Evolutionary conservation across 2,113 vertebrate genomes (phyloP).

Genomic region (human): DNA sequence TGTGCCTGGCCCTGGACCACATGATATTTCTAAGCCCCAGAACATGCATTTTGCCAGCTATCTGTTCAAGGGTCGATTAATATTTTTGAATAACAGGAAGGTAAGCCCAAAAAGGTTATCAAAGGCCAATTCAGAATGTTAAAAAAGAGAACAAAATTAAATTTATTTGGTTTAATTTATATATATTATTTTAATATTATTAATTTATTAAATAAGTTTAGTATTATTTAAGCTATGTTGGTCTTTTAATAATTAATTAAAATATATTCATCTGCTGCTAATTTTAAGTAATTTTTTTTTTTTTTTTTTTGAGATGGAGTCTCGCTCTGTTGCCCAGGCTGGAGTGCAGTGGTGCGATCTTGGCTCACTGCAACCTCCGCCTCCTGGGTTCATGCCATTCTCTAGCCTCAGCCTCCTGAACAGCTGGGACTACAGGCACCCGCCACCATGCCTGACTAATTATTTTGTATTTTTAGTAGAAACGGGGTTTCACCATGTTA

Average conservation of each 20-base stretch:
- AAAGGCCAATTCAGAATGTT: not conserved
- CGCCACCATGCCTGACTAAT: too few relatives aligned
- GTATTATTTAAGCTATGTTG: not conserved
- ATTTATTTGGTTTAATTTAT: conserved; percentile 28
- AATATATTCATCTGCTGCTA: conserved; percentile 6
- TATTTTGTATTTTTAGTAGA: too few relatives aligned
- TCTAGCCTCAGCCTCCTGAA: too few relatives aligned
- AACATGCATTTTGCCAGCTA: not conserved
- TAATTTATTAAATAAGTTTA: not conserved
- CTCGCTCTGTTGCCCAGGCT: too few relatives aligned
- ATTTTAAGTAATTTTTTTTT: conserved; percentile 28
- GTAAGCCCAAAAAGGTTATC: not conserved
- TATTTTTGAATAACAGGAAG: not conserved
- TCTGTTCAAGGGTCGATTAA: not conserved
- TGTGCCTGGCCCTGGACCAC: too few relatives aligned
- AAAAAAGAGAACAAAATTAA: not conserved
- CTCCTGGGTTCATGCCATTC: too few relatives aligned
- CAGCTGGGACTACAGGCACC: too few relatives aligned
- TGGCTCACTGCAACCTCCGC: too few relatives aligned
- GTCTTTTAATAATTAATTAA: conserved; percentile 33
- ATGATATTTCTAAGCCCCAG: not conserved
- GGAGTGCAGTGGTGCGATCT: too few relatives aligned
- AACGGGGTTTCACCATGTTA: too few relatives aligned
- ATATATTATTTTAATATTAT: not conserved
- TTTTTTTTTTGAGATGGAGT: too few relatives aligned